Conservation (phyloP, 2,113 vertebrate species). For the Odontophorus gujanensis region DNA sequence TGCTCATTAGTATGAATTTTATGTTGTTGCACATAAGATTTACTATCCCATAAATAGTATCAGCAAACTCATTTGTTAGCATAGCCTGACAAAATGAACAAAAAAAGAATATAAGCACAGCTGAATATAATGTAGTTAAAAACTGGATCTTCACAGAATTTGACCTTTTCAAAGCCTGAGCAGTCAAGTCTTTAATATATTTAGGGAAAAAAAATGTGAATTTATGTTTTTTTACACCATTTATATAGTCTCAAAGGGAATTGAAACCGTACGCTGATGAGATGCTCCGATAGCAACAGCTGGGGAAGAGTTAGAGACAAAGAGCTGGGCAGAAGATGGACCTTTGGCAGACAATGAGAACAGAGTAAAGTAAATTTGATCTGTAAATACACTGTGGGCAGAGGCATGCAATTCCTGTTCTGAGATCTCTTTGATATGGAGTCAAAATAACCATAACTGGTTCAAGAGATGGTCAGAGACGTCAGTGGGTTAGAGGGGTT, state of each 20-base stretch:
- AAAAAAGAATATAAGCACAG: conserved; percentile 17
- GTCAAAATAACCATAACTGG: not conserved
- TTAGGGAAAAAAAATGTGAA: not conserved
- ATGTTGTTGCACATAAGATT: conserved; percentile 63
- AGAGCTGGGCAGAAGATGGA: conserved; percentile 33
- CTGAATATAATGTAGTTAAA: conserved; percentile 23
- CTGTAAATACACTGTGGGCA: not conserved
- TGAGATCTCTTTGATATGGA: not conserved
- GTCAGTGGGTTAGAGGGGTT: not conserved
- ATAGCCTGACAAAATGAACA: conserved; percentile 55
- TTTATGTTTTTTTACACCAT: conserved; percentile 29
- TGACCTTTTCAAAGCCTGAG: conserved; percentile 25
- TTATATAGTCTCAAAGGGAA: conserved; percentile 25
- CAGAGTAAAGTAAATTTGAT: conserved; percentile 38
- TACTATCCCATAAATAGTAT: conserved; percentile 67
- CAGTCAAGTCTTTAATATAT: not conserved
- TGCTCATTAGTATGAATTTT: conserved; percentile 67
- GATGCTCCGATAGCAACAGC: conserved; percentile 32
- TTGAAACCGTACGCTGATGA: conserved; percentile 33
- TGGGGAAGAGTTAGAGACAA: conserved; percentile 28
- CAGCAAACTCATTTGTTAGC: conserved; percentile 64
- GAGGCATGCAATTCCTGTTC: not conserved
- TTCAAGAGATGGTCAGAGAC: not conserved
- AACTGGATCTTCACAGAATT: conserved; percentile 14
- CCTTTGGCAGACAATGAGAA: not conserved